A percentile compares a stretch with the other conserved stretches of the same genome.
phyloP scores from a whole-genome alignment of 2,797 vertebrate species.

The Acrocephalus scirpaceus region DNA sequence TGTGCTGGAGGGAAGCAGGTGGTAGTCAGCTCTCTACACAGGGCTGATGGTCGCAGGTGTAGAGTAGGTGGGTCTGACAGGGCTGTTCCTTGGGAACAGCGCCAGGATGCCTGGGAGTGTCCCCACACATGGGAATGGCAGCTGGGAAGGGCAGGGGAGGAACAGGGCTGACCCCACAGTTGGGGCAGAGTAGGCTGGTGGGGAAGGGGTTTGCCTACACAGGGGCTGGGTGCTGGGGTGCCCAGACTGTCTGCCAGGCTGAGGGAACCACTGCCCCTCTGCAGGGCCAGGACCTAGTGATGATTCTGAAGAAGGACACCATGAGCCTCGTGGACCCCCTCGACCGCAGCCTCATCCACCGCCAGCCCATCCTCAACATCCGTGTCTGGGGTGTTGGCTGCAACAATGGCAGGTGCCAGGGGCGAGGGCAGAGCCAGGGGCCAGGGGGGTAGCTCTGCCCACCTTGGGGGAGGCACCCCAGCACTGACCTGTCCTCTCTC shows the following conservation, averaged over 20 bases:
- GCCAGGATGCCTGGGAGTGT: neutral
- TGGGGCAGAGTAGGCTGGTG: neutral
- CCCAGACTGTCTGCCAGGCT: neutral
- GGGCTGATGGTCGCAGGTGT: accelerated
- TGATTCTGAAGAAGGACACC: constrained; percentile 94
- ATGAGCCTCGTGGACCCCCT: constrained; percentile 91
- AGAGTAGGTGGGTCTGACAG: neutral
- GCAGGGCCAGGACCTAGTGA: constrained; percentile 92
- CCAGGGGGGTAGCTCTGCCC: neutral
- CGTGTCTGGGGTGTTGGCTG: constrained; percentile 97
- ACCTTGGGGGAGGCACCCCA: accelerated
- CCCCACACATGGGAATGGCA: neutral
- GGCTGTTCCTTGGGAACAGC: neutral
- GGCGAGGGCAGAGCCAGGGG: neutral
- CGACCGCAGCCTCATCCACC: constrained; percentile 89
- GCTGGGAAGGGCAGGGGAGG: neutral
- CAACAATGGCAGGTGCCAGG: constrained; percentile 89
- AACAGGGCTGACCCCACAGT: accelerated
- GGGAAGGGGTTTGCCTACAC: neutral
- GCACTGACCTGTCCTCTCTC: constrained; percentile 54
- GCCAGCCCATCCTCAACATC: constrained; percentile 93
- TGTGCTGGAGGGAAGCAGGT: accelerated
- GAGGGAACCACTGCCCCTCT: neutral
- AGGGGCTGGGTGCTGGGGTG: neutral
- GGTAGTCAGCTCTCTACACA: neutral